A percentile compares a stretch with the other conserved stretches of the same genome.
Evolutionary conservation across 2,113 vertebrate genomes (phyloP).

Genomic region (Clarias batrachus): DNA sequence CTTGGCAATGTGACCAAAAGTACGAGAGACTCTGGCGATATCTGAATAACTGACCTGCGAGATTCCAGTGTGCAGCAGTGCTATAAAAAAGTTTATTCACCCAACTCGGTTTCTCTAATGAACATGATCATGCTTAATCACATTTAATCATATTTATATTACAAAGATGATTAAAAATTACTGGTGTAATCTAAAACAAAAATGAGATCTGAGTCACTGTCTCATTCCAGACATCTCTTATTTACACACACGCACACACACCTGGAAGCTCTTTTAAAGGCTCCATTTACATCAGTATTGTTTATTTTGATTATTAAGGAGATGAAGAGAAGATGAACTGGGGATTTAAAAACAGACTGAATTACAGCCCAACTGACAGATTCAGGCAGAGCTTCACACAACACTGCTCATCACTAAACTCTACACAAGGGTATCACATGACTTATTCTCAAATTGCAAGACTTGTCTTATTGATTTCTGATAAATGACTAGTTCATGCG

Average conservation of each 20-base stretch:
- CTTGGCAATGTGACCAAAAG: background rate
- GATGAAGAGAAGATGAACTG: slow-evolving; percentile 1
- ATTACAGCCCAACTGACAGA: background rate
- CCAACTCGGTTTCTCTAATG: background rate
- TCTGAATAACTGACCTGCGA: background rate
- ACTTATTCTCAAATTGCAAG: background rate
- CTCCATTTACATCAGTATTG: background rate
- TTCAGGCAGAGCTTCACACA: background rate
- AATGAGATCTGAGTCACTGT: background rate
- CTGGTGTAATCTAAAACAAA: background rate
- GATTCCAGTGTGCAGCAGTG: background rate
- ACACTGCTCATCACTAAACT: background rate
- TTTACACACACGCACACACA: background rate
- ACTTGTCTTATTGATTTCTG: background rate
- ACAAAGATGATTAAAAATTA: background rate
- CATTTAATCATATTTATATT: background rate
- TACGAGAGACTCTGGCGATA: background rate
- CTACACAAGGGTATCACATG: background rate
- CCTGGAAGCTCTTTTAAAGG: background rate
- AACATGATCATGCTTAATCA: background rate
- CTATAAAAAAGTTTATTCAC: background rate
- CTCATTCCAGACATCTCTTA: background rate
- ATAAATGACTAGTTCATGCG: background rate
- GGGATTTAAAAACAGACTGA: background rate
- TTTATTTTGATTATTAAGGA: slow-evolving; percentile 1